Evolutionary conservation across 2,888 invertebrate genomes (phyloP), one percentile per base, ranked within the genome.

Genomic region (Apoda limacodes): DNA sequence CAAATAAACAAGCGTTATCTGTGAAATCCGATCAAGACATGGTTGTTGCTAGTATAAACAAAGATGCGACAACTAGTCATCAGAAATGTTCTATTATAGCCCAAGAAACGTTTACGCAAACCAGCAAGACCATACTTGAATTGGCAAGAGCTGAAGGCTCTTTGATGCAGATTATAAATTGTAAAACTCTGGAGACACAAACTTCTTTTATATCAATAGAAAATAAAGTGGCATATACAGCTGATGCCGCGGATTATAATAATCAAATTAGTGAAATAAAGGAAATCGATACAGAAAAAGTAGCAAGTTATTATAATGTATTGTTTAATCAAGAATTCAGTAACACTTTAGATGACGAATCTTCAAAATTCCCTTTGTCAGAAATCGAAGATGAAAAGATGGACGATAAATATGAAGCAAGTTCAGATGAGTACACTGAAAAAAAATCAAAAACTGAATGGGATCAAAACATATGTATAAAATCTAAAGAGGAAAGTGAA

Each of bases 121-220:
- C 85, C 0, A 84, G 84, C 43, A 83, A 82, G 62, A 85, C 85
- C 2, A 78, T 84, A 25, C 55, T 85, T 21, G 68, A 83, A 44
- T 47, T 84, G 29, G 81, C 76, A 4, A 62, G 71, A 45, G 48
- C 48, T 9, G 72, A 72, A n/a, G 45, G 42, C 2, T 35, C 25
- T 10, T 12, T 43, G n/a, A 32, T 33, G 9, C 48, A 36, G 36
- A 41, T 39, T 11, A 17, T 36, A 5, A 35, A 55, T 17, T 45
- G 41, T 12, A 60, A 60, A 21, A 55, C 60, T 2, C 46, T 76
- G 23, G 60, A 74, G 36, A 80, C 80, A 0, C 80, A 80, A 52
- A 80, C 80, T 1, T 80, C 78, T 3, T 52, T 58, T 11, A 38
- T 70, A 28, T 74, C 72, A 6, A 58, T 78, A 34, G 63, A 69